These are phyloP conservation scores for Microcebus murinus DNA, from an alignment of 2,113 vertebrate species.

Conservation along the genomic window DNA sequence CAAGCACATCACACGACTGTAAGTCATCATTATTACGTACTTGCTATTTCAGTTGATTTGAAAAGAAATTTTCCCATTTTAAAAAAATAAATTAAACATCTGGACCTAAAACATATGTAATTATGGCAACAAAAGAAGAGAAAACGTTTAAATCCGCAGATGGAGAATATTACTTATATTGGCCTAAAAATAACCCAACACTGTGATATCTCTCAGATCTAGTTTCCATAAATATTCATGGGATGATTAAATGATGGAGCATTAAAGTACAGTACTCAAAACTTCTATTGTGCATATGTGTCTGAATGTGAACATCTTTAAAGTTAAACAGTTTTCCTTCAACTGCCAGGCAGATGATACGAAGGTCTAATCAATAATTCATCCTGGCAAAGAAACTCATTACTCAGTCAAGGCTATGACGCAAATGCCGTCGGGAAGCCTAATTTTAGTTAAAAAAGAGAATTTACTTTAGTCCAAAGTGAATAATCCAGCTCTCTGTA, in stretches of 20 bases:
- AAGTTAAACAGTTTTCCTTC: constrained; percentile 77
- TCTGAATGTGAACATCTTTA: constrained; percentile 68
- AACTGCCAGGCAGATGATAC: constrained; percentile 72
- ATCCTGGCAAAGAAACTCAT: constrained; percentile 72
- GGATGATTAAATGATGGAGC: neutral
- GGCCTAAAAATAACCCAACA: constrained; percentile 62
- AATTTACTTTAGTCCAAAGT: constrained; percentile 78
- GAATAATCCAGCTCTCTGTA: constrained; percentile 77
- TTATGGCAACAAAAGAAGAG: constrained; percentile 44
- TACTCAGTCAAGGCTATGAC: neutral
- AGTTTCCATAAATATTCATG: constrained; percentile 56
- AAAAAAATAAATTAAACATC: constrained; percentile 62
- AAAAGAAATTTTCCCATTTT: constrained; percentile 56
- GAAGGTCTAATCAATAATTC: constrained; percentile 83
- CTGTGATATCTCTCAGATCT: constrained; percentile 22
- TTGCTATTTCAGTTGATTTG: constrained; percentile 32
- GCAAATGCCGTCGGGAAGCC: constrained; percentile 12
- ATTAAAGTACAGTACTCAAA: constrained; percentile 59
- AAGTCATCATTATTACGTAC: constrained; percentile 39
- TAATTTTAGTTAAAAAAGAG: constrained; percentile 70
- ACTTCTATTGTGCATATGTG: constrained; percentile 66
- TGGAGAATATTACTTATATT: constrained; percentile 53
- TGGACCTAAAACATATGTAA: constrained; percentile 49
- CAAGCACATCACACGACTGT: constrained; percentile 21
- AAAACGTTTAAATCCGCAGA: constrained; percentile 3